phyloP scores from a whole-genome alignment of 2,113 vertebrate genomes.

The Anser brachyrhynchus region DNA sequence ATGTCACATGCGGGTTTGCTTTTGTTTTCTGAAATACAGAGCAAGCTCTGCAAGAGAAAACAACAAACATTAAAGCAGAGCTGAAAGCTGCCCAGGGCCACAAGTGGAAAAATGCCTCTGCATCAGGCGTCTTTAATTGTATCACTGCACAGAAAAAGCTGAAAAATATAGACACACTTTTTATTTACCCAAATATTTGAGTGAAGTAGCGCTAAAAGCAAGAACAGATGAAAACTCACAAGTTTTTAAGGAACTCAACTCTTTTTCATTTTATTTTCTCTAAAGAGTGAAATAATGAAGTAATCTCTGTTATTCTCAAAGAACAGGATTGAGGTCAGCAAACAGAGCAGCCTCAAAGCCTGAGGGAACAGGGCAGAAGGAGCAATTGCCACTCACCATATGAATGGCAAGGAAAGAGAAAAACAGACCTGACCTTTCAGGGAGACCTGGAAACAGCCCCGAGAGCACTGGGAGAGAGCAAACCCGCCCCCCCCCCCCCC shows the following conservation, averaged over 20 bases:
- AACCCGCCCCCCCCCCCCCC: too few relatives aligned
- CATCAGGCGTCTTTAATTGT: not conserved
- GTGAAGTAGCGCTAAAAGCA: not conserved
- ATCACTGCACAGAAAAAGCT: not conserved
- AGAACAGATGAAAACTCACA: not conserved
- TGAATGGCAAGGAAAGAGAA: constrained; percentile 36
- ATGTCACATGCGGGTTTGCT: fast-evolving
- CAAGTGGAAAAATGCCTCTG: not conserved
- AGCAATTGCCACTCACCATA: constrained; percentile 14
- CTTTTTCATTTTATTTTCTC: not conserved
- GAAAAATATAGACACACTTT: not conserved
- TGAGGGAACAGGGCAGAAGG: not conserved
- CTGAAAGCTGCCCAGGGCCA: not conserved
- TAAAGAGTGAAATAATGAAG: not conserved
- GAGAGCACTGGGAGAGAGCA: not conserved
- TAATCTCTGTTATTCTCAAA: not conserved
- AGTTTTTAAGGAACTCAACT: not conserved
- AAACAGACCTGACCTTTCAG: constrained; percentile 44
- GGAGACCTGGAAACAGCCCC: constrained; percentile 18
- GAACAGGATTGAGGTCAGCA: not conserved
- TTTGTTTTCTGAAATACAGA: not conserved
- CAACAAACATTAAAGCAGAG: not conserved
- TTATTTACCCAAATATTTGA: not conserved
- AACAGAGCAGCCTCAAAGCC: not conserved
- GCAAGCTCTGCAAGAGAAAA: not conserved